Conservation (phyloP, 2,888 invertebrate genomes). For the Luperina testacea region DNA sequence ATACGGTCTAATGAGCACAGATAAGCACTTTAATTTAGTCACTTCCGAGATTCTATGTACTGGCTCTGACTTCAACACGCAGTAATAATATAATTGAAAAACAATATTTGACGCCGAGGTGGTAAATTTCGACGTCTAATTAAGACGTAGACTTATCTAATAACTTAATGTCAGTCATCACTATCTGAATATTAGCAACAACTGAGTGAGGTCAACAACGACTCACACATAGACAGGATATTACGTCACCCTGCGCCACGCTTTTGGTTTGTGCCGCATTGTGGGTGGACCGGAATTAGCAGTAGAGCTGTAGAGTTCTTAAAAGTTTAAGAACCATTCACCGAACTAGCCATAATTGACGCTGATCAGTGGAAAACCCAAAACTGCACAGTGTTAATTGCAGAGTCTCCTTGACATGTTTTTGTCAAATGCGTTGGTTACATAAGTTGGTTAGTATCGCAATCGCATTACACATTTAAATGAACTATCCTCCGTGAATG, state of each 20-base stretch:
- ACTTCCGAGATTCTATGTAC: constrained; percentile 19
- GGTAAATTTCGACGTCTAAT: constrained; percentile 16
- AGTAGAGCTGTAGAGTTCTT: constrained; percentile 17
- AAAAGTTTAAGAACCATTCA: constrained; percentile 15
- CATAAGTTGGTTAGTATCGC: constrained; percentile 15
- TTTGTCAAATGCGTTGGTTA: constrained; percentile 23
- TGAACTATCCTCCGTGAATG: constrained; percentile 41
- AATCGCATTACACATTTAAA: constrained; percentile 43
- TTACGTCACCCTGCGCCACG: constrained; percentile 69
- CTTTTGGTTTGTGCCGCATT: constrained; percentile 55
- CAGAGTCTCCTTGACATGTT: constrained; percentile 47
- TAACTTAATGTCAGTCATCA: constrained; percentile 27
- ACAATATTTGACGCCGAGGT: constrained; percentile 8
- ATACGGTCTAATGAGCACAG: constrained; percentile 31
- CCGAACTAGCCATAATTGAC: constrained; percentile 20
- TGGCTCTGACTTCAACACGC: constrained; percentile 1
- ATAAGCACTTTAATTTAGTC: constrained; percentile 15
- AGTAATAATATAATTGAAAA: neutral
- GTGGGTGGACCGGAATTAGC: constrained; percentile 52
- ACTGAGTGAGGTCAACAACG: constrained; percentile 61
- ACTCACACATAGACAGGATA: constrained; percentile 67
- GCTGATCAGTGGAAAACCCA: constrained; percentile 25
- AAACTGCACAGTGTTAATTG: constrained; percentile 43
- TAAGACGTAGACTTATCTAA: constrained; percentile 36
- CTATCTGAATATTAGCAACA: constrained; percentile 39